Evolutionary conservation across 1,140 invertebrate genomes (phyloP).

Genomic region (Rhagoletis pomonella): DNA sequence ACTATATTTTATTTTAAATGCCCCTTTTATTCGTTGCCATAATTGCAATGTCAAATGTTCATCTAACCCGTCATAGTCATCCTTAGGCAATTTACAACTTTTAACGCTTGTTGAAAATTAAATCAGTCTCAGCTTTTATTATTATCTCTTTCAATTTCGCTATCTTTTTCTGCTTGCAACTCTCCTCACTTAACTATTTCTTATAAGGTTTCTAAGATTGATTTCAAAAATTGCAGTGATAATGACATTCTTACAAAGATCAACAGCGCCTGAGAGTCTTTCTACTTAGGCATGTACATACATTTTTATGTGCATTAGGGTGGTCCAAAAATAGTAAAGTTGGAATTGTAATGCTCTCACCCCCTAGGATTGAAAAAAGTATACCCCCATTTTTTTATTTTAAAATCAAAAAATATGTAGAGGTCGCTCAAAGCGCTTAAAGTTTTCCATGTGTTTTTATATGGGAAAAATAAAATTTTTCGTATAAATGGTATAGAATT

Average conservation of each 20-base stretch:
- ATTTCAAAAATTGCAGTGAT: conserved; percentile 43
- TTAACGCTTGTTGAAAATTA: background rate
- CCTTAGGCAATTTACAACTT: conserved; percentile 5
- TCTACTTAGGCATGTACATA: background rate
- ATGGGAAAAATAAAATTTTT: too few species aligned
- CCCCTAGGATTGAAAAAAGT: too few species aligned
- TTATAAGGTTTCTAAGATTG: background rate
- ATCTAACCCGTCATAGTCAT: background rate
- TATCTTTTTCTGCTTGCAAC: background rate
- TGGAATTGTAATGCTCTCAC: too few species aligned
- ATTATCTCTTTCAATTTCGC: background rate
- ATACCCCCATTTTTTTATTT: too few species aligned
- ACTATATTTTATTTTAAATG: too few species aligned
- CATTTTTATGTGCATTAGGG: background rate
- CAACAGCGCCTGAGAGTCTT: background rate
- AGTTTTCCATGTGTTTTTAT: too few species aligned
- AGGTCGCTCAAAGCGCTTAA: too few species aligned
- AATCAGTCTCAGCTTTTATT: background rate
- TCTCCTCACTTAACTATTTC: background rate
- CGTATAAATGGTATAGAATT: too few species aligned
- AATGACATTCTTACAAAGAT: conserved; percentile 31
- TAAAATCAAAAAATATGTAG: too few species aligned
- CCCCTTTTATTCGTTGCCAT: too few species aligned
- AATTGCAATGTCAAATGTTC: too few species aligned
- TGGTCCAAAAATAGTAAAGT: too few species aligned